Base-by-base conservation (phyloP, 2,113 vertebrate species). In the Megalops atlanticus region DNA sequence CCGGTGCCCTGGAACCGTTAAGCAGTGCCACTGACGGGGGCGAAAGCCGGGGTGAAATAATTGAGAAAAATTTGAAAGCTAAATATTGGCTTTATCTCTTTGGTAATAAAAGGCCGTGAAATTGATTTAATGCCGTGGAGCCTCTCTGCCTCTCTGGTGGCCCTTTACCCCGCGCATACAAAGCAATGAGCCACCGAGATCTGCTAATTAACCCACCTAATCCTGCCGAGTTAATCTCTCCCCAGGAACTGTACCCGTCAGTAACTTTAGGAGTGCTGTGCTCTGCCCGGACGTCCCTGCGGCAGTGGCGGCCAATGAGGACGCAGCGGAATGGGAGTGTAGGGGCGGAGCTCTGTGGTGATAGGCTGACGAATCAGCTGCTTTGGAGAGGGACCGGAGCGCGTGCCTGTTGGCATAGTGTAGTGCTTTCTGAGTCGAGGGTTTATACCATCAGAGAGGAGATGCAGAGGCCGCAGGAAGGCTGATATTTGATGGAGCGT, bases 71-170 rank as follows among this genome's bases (percentile, higher is more conserved):
- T 91, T 58, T 93, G 91, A 92, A 92, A 94, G 94, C 89, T 93
- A 92, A 92, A 93, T 91, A 90, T 92, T 91, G 93, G 87, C 91
- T 94, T 94, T 89, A 93, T 95, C 93, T 94, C 86, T 14, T 89
- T 88, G 90, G 93, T 94, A 92, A 92, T 93, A 94, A 94, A 94
- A 92, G 91, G 92, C 94, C 95, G 89, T 95, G 95, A 96, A 96
- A 96, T 96, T 94, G 93, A 93, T 95, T 95, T 93, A 94, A 95
- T 96, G 94, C 93, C 92, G 95, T 93, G 88, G 87, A 91, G 93
- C 92, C 91, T 95, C 95, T 95, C 94, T 92, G 94, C 86, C 93
- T 24, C 21, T n/a, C 52, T 7, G 49, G 49, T 18, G 86, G 88
- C 43, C 83, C 92, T 92, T 89, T 92, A 91, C 74, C 78, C 93